phyloP scores from a whole-genome alignment of 2,797 vertebrate species.

The Mormyrops attenuatus region DNA sequence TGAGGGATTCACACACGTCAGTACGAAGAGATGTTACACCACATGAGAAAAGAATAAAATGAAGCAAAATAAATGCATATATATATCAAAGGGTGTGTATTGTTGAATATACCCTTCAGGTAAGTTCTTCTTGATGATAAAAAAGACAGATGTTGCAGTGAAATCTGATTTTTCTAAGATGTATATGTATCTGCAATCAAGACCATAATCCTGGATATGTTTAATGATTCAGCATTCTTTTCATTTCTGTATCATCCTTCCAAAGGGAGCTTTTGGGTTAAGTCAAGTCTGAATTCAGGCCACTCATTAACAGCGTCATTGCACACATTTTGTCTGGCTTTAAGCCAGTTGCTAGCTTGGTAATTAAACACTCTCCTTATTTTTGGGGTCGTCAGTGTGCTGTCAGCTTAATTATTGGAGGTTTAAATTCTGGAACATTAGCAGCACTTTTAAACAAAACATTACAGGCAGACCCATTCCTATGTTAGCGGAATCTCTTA shows the following conservation, averaged over 20 bases:
- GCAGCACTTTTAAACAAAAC: not conserved
- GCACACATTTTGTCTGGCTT: not conserved
- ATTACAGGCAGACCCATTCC: not conserved
- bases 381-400: not conserved
- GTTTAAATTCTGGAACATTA: not conserved
- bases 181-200: not conserved
- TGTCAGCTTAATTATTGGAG: not conserved
- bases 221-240: not conserved
- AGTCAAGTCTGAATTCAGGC: not conserved
- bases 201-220: not conserved
- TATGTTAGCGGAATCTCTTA: not conserved
- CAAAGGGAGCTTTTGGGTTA: not conserved
- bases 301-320: not conserved
- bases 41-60: not conserved
- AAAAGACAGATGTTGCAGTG: not conserved
- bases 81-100: not conserved
- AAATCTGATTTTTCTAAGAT: not conserved
- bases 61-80: not conserved
- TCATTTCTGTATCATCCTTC: not conserved
- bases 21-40: not conserved
- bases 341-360: not conserved
- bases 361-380: not conserved
- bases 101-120: not conserved
- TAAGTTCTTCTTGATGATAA: not conserved
- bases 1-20: not conserved